Percentiles rank a stretch among this genome's conserved stretches.
Evolutionary conservation across 2,113 vertebrate species (phyloP).

Genomic region (Pteronura brasiliensis): DNA sequence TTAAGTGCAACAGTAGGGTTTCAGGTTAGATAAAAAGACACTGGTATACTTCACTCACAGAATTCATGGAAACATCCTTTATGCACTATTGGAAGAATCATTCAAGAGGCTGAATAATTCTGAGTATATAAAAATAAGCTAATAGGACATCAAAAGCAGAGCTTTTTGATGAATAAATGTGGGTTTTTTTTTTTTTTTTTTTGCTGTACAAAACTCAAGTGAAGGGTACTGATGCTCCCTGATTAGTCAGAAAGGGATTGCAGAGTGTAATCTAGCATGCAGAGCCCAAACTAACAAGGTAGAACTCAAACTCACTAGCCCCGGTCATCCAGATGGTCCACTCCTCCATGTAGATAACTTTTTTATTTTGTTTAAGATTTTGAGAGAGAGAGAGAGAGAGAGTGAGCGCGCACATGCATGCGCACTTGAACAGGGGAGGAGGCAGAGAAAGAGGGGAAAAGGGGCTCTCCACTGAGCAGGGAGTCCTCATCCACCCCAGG

Average conservation of each 20-base stretch:
- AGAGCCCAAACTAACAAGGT: neutral
- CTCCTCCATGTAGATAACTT: neutral
- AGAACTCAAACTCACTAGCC: neutral
- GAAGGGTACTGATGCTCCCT: neutral
- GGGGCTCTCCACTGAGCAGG: too few species aligned
- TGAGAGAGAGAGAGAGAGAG: neutral
- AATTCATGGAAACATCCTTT: neutral
- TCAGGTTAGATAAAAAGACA: neutral
- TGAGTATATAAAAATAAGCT: neutral
- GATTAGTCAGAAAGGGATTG: neutral
- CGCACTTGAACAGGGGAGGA: neutral
- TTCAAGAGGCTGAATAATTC: neutral
- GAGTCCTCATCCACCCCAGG: neutral
- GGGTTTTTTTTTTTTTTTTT: neutral
- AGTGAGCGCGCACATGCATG: rapidly evolving
- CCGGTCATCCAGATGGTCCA: neutral
- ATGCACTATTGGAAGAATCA: neutral
- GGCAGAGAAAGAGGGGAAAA: neutral
- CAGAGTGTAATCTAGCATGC: neutral
- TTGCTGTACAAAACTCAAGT: neutral
- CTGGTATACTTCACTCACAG: neutral
- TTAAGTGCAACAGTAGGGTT: neutral
- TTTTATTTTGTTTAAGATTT: too few species aligned
- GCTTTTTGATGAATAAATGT: neutral
- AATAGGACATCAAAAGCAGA: neutral